Evolutionary conservation across 1,140 invertebrate species (phyloP).

Genomic region (Argopecten irradians): DNA sequence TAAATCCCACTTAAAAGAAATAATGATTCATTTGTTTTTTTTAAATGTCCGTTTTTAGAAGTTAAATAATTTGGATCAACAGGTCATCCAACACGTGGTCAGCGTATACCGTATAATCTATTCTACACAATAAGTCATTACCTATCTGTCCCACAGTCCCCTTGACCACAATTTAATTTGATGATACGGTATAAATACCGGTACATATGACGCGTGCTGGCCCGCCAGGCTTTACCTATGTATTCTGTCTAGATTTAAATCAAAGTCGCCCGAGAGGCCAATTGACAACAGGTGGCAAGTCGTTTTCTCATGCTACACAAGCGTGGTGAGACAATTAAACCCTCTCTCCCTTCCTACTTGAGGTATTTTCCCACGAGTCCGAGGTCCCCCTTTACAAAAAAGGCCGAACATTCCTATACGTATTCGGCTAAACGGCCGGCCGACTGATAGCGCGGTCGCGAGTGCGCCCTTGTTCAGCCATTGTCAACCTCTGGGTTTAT

Average conservation of each 20-base stretch:
- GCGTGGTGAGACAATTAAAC: constrained; percentile 28
- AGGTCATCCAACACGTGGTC: no score
- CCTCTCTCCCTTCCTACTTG: constrained; percentile 46
- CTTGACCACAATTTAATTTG: neutral
- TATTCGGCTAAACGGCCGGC: constrained; percentile 46
- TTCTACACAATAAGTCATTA: neutral
- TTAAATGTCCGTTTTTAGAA: no score
- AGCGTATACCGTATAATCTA: neutral
- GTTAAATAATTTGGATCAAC: no score
- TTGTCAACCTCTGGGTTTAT: constrained; percentile 59
- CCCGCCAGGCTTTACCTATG: neutral
- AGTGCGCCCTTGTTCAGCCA: constrained; percentile 49
- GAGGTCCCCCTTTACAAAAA: constrained; percentile 31
- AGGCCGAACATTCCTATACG: constrained; percentile 48
- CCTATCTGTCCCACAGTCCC: neutral
- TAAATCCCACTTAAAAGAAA: no score
- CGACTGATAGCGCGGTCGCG: constrained; percentile 51
- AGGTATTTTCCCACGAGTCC: constrained; percentile 51
- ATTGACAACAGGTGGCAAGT: constrained; percentile 15
- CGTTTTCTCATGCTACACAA: constrained; percentile 16
- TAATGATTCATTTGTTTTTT: neutral
- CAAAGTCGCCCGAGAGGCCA: constrained; percentile 7
- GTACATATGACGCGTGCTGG: constrained; percentile 6
- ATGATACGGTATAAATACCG: neutral
- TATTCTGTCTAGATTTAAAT: constrained; percentile 5